A percentile compares a stretch with the other conserved stretches of the same genome.
Evolutionary conservation across 92 coral and sea anemone genomes (phyloP).

Genomic region (Chrysogorgia sp.): DNA sequence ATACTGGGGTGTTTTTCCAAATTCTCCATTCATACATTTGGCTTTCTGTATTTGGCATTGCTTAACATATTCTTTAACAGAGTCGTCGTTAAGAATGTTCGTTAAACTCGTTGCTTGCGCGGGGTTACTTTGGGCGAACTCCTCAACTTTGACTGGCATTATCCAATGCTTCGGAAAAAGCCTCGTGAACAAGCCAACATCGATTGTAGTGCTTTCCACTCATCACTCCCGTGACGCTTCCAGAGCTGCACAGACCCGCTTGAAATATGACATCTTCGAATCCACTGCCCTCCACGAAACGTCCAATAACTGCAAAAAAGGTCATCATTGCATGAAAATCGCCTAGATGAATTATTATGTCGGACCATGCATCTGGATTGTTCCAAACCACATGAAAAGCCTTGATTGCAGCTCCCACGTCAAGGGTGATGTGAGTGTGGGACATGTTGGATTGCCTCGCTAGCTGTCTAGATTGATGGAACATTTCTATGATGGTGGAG

Average conservation of each 20-base stretch:
- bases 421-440: slow-evolving; percentile 8
- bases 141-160: neutral
- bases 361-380: slow-evolving; percentile 27
- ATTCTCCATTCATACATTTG: slow-evolving; percentile 32
- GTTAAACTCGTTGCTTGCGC: no score
- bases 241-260: slow-evolving; percentile 24
- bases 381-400: slow-evolving; percentile 32
- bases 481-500: slow-evolving; percentile 17
- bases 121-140: neutral
- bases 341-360: slow-evolving; percentile 19
- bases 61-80: no score
- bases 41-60: no score
- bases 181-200: slow-evolving; percentile 19
- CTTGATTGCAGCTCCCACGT: slow-evolving; percentile 31
- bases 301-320: slow-evolving; percentile 33
- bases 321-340: slow-evolving; percentile 35
- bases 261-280: slow-evolving; percentile 28
- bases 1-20: slow-evolving; percentile 17
- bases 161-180: slow-evolving; percentile 27
- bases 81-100: no score
- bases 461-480: slow-evolving; percentile 26
- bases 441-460: slow-evolving; percentile 35
- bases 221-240: slow-evolving; percentile 13
- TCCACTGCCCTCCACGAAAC: slow-evolving; percentile 30
- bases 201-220: slow-evolving; percentile 18